Base-by-base conservation (phyloP, 1,140 invertebrate genomes). In the Anastatus disparis region DNA sequence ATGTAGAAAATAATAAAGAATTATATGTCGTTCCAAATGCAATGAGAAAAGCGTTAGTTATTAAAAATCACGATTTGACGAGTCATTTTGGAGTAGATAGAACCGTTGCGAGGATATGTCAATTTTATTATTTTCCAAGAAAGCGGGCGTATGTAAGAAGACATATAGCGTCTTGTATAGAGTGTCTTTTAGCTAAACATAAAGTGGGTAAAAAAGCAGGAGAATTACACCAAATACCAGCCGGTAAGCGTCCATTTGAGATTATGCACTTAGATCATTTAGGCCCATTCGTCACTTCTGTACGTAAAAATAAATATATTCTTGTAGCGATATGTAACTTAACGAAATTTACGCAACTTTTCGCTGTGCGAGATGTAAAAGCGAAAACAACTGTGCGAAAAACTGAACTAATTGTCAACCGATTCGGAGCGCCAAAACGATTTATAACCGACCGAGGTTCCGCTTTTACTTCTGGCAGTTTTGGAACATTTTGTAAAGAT, bases 401-500 rank as follows among this genome's bases (percentile, higher is more conserved):
- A n/a, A 40, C 7, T 40, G 38, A 40, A 40, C 7, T 8, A 40
- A 7, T 40, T 40, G 38, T 40, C 7, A 40, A 40, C 38, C 38
- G 22, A 15, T 75, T 69, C 62, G 75, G 75, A 10, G 38, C 38
- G 8, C 76, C 79, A 13, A 48, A 61, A 15, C 31, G 71, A 40
- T 75, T 84, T 29, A 69, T 78, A 3, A 59, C 72, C 0, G 82
- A 84, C 56, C 42, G 76, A 55, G 80, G 81, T n/a, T 75, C 70
- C 26, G 58, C 74, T n/a, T 82, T 82, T 70, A 79, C 77, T 0
- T 72, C 74, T 3, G 72, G 75, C 15, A 26, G 59, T 29, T 79
- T 82, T 50, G 29, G 71, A 56, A 40, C 74, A 22, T 77, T 76
- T 70, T 76, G 75, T 20, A 31, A 74, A 4, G 13, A 73, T 20